These are phyloP conservation scores for Sycophila sp. DNA, from an alignment of 1,140 invertebrate species.

Conservation along the genomic window DNA sequence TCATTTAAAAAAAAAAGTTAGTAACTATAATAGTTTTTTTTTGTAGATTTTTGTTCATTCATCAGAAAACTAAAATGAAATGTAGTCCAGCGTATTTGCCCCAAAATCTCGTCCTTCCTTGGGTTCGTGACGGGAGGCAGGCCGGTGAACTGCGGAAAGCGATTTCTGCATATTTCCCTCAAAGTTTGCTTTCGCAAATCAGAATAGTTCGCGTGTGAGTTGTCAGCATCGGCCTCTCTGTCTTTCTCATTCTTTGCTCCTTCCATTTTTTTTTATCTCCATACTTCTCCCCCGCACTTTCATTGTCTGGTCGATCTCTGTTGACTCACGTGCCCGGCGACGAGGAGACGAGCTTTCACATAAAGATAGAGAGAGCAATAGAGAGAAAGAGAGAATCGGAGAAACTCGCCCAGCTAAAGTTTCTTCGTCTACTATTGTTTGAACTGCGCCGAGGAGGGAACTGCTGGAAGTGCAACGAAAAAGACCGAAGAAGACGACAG, in stretches of 20 bases:
- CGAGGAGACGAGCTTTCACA: constrained; percentile 3
- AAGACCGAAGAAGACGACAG: background rate
- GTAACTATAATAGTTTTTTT: too few relatives aligned
- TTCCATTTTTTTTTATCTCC: background rate
- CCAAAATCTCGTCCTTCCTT: too few relatives aligned
- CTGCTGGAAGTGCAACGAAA: background rate
- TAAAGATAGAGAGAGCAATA: too few relatives aligned
- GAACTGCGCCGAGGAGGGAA: constrained; percentile 1
- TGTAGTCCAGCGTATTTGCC: too few relatives aligned
- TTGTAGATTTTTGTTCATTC: too few relatives aligned
- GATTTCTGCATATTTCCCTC: constrained; percentile 15
- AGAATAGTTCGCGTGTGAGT: background rate
- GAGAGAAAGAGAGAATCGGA: too few relatives aligned
- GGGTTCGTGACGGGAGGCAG: too few relatives aligned
- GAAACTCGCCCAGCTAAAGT: constrained; percentile 15
- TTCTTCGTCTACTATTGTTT: constrained; percentile 30
- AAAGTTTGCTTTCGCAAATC: constrained; percentile 13
- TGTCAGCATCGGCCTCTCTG: background rate
- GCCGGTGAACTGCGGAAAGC: background rate
- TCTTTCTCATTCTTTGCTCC: background rate
- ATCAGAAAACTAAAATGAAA: too few relatives aligned
- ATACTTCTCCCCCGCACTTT: background rate
- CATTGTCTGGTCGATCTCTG: constrained; percentile 30
- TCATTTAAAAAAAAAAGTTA: too few relatives aligned
- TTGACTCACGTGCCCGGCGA: constrained; percentile 3